Conservation (phyloP, 1,140 invertebrate genomes). For the Psilanteris sp. region DNA sequence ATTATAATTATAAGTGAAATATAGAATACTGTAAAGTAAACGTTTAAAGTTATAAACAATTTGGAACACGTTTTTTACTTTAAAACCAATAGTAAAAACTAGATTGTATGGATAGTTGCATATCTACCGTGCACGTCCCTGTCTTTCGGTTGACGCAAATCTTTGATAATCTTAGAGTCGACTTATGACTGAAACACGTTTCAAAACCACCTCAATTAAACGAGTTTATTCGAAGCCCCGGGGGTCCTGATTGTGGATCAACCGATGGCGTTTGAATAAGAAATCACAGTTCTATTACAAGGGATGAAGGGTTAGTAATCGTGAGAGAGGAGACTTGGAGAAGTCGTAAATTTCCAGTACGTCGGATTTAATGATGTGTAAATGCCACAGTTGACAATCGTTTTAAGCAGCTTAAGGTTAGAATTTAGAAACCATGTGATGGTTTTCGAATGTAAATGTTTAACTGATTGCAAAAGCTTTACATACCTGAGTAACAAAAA, state of each 20-base stretch:
- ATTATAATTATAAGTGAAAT: no score
- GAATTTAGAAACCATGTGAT: conserved; percentile 15
- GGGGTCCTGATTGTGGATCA: conserved; percentile 65
- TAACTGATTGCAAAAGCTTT: no score
- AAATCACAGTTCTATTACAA: conserved; percentile 65
- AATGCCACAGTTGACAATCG: conserved; percentile 66
- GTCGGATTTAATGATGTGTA: conserved; percentile 63
- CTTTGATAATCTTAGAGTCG: conserved; percentile 46
- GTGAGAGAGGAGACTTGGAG: conserved; percentile 68
- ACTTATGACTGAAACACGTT: conserved; percentile 55
- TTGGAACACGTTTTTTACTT: no score
- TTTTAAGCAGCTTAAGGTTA: conserved; percentile 66
- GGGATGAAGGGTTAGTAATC: conserved; percentile 67
- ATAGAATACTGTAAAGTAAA: no score
- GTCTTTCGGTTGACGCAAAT: no score
- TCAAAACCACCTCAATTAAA: conserved; percentile 75
- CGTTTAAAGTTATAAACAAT: no score
- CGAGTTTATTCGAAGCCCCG: conserved; percentile 72
- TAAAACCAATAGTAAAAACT: no score
- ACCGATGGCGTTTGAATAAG: conserved; percentile 67
- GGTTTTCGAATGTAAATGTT: no score
- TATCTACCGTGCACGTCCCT: no score
- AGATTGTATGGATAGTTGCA: no score
- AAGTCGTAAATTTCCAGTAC: conserved; percentile 43
- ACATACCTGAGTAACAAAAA: no score